Base-by-base conservation (phyloP, 2,888 invertebrate species). In the Eugnorisma glareosa region DNA sequence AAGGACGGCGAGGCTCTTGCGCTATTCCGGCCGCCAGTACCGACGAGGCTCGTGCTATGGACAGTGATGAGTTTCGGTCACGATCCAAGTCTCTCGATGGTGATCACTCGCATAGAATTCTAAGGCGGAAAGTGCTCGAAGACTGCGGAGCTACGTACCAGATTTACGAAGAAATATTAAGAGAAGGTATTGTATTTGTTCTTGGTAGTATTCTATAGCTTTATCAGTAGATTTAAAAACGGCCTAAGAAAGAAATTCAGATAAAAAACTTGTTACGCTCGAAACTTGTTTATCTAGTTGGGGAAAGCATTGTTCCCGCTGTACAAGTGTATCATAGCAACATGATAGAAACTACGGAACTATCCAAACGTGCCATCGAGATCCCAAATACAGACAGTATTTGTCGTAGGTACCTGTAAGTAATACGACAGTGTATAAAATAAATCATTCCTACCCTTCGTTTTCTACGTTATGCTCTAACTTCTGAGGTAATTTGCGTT, bases 61-160 rank as follows among this genome's bases (percentile, higher is more conserved):
- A 93, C 57, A 93, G 95, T 71, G 97, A 97, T 59, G 98, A 98
- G 89, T 98, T 98, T 91, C 97, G 98, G 31, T 97, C 97, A 67
- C 97, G 98, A 67, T 98, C 98, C 63, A 98, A 98, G 91, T 98
- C 98, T 69, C 95, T 98, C 87, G 98, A 98, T 92, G 97, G 96
- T 13, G 97, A 97, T 74, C 94, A 97, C 68, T 94, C 97, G 70
- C 93, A 97, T 63, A 92, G 91, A 86, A 79, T 92, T 64, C 68
- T 89, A 13, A 91, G 84, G 76, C 94, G 96, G 86, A 97, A 97
- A 79, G 94, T 97, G 78, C 95, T 98, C n/a, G 97, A 97, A 81
- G 98, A 98, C 91, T 98, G 98, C 91, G 98, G 98, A 72, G 97
- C 98, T 15, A 98, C 98, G 10, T 98, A 98, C 92, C 97, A 97